Base-by-base conservation (phyloP, 1,140 invertebrate species). In the Lutraria rhynchaena region DNA sequence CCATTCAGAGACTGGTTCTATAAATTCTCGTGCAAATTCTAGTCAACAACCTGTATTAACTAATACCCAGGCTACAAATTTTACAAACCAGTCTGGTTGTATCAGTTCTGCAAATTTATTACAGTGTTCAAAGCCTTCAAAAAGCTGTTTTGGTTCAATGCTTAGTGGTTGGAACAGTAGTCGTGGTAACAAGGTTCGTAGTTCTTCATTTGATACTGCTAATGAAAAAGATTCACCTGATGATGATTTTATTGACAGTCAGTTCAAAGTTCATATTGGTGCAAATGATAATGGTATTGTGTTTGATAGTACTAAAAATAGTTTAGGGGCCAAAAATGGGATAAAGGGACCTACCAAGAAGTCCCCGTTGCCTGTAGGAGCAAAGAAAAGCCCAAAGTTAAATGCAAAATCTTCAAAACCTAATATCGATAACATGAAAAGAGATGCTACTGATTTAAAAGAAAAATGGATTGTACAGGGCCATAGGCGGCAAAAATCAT, bases 401-500 rank as follows among this genome's bases (percentile, higher is more conserved):
- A 46, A 46, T 29, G 3, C 49, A 11, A 67, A 67, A 49, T 31
- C 1, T 24, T 27, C 44, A 13, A 67, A 67, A 46, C 3, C 9
- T 27, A 37, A 11, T 9, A 35, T 33, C 5, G 17, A 17, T 5
- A 19, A 24, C 13, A 17, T 19, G 4, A 1, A 67, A 4, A 49
- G 24, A 67, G 24, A 17, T 51, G 63, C 46, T 31, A 51, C 31
- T 5, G 49, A 4, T 19, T 49, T 55, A 19, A 51, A 71, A 13
- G 69, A 71, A 5, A 71, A 71, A 57, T 35, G 31, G 31, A n/a
- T 71, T 15, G 19, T 19, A 2, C 53, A 57, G 57, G 69, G 69
- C 33, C 69, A 71, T 71, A 53, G 24, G 31, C 46, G 69, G n/a
- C 69, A 71, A 22, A 71, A 71, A 71, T 71, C 69, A 35, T 71